Base-by-base conservation (phyloP, 2,113 vertebrate genomes). In the Lophochroa leadbeateri region DNA sequence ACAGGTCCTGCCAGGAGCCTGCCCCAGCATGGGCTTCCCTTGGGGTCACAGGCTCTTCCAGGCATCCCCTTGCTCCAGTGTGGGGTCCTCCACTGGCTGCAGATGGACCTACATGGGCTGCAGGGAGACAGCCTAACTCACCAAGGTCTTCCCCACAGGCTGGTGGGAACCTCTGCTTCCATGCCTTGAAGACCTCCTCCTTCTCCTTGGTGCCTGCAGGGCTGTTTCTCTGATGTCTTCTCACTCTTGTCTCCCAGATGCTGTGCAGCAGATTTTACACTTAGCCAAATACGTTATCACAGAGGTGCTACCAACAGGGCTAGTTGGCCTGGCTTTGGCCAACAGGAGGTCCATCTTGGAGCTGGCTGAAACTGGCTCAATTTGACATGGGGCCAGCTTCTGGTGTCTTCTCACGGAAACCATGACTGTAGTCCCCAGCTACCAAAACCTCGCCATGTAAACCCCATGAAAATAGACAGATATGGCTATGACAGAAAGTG, bases 381-480 rank as follows among this genome's bases (percentile, higher is more conserved):
- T 53, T 55, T 8, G 2, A 68, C 17, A 39, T 0, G 4, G 13
- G 28, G 9, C 3, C 2, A 33, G 7, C 4, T 49, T 52, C 23
- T 18, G 28, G 3, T 53, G 11, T 18, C 21, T 75, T 75, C 50
- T 24, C 17, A 18, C 6, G 71, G 25, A 67, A 83, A 27, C 10
- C 10, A 52, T 3, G 2, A 6, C n/a, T 50, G 5, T 4, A 50
- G 7, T 7, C 5, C 2, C 1, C 4, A 1, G 0, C 3, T 57
- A 46, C 33, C 25, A 24, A 61, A 95, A 46, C 7, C 7, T 69
- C 53, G 20, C 33, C 8, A 5, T 3, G 0, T 24, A 80, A 76
- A 47, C 2, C 29, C 2, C 52, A 19, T 2, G 18, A 3, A 52
- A 25, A 31, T 33, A 63, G 3, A 4, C 21, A 57, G 20, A 29